Base-by-base conservation (phyloP, 2,797 vertebrate genomes). In the Helostoma temminkii region DNA sequence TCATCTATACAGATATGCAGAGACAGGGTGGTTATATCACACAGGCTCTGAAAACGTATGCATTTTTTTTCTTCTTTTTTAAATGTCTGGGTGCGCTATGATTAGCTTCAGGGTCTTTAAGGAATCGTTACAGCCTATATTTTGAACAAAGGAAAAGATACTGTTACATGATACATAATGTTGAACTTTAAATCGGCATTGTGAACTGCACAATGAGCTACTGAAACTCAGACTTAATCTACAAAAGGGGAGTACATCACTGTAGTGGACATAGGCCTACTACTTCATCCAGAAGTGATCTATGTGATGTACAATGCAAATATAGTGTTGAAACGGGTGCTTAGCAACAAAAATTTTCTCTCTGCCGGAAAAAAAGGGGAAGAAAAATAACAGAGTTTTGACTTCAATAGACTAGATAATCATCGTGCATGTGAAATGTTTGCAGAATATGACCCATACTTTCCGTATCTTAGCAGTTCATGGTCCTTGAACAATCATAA, bases 1-100 rank as follows among this genome's bases (percentile, higher is more conserved):
- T 65, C 57, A 62, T 82, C 78, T 68, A 70, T 74, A 71, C 66
- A 74, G 54, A 81, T 76, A 74, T 42, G 72, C 62, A 75, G 25
- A 80, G 52, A 72, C 57, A 46, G 19, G 21, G 50, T 67, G 63
- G 36, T 78, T 64, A 62, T 72, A 63, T 18, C 46, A 65, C 66
- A 54, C 18, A 25, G 58, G 26, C 50, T 67, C 22, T 61, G 39
- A 36, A 50, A 58, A 34, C 21, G 3, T 26, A 5, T 34, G 47
- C 30, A 11, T 49, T 37, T 76, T 10, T 58, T 37, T 66, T 45
- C 60, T 21, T 60, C 52, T 52, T 5, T 48, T n/a, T n/a, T n/a
- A n/a, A n/a, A 25, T 59, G 28, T 49, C 8, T 66, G 18, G 69
- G 47, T 62, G 22, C 54, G 67, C 25, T 73, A 53, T 71, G 24